phyloP scores from a whole-genome alignment of 2,797 vertebrate species.

The Thripadectes ignobilis region DNA sequence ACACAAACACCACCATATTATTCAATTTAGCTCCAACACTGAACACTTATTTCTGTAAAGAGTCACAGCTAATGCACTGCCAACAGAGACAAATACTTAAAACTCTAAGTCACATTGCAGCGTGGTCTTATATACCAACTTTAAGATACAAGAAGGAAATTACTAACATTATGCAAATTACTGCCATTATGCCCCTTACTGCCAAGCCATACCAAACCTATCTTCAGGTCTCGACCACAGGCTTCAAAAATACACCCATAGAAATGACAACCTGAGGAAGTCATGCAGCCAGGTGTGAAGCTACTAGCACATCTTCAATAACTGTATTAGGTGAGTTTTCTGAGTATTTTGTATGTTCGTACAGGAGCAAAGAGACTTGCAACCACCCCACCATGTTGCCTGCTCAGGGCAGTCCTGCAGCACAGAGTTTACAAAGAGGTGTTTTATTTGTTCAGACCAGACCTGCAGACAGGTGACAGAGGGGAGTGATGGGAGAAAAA shows the following conservation, averaged over 20 bases:
- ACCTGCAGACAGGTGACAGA: not conserved
- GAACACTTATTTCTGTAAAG: conserved; percentile 25
- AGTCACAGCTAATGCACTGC: conserved; percentile 8
- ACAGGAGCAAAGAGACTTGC: not conserved
- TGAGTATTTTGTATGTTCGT: not conserved
- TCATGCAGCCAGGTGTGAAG: not conserved
- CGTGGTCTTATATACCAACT: not conserved
- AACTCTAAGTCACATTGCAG: conserved; percentile 15
- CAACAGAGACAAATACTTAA: conserved; percentile 23
- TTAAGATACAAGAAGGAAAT: conserved; percentile 25
- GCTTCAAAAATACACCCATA: not conserved
- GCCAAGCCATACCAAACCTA: not conserved
- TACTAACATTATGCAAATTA: conserved; percentile 12
- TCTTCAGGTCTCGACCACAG: not conserved
- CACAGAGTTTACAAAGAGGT: not conserved
- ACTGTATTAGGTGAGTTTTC: not conserved
- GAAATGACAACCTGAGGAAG: not conserved
- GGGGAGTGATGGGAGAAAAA: not conserved
- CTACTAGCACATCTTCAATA: not conserved
- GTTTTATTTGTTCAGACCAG: not conserved
- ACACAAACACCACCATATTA: conserved; percentile 40
- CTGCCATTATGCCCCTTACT: not conserved
- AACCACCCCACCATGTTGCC: not conserved
- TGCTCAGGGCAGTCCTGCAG: too few species aligned
- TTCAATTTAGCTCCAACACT: conserved; percentile 52